phyloP scores from a whole-genome alignment of 2,797 vertebrate genomes.

The Lindbergichthys nudifrons region DNA sequence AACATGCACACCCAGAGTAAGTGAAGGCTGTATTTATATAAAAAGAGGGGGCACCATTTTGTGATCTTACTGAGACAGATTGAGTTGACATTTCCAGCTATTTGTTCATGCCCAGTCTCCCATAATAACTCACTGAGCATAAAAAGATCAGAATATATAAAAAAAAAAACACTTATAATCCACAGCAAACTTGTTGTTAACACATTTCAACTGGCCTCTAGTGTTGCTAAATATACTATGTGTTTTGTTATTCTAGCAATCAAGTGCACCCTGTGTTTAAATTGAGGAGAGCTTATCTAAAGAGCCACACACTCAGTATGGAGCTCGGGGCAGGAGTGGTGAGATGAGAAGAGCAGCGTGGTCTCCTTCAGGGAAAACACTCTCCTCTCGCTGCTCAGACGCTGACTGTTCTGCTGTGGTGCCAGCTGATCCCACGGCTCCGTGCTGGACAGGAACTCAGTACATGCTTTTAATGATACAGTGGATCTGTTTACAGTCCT shows the following conservation, averaged over 20 bases:
- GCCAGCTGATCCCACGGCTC: constrained; percentile 51
- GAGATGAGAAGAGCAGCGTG: constrained; percentile 24
- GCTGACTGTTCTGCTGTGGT: constrained; percentile 31
- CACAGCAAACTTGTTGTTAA: background rate
- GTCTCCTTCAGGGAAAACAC: constrained; percentile 37
- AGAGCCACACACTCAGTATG: constrained; percentile 28
- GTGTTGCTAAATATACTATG: constrained; percentile 39
- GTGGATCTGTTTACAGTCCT: constrained; percentile 76
- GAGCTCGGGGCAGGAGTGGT: constrained; percentile 19
- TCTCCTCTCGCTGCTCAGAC: constrained; percentile 35
- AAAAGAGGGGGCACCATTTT: constrained; percentile 13
- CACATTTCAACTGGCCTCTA: constrained; percentile 8
- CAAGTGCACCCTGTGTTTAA: constrained; percentile 21
- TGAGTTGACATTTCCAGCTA: constrained; percentile 46
- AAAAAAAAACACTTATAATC: background rate
- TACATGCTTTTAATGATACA: constrained; percentile 72
- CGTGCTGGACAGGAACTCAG: constrained; percentile 42
- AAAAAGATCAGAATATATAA: background rate
- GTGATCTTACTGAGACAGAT: constrained; percentile 64
- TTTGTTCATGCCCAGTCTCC: constrained; percentile 16
- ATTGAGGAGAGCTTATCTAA: constrained; percentile 43
- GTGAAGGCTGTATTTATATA: constrained; percentile 16
- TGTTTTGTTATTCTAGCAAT: constrained; percentile 22
- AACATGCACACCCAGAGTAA: constrained; percentile 55
- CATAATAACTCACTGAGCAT: background rate